Percentiles rank a stretch among this genome's conserved stretches.
Conservation (phyloP, 2,113 vertebrate genomes). For the Anoura caudifer region DNA sequence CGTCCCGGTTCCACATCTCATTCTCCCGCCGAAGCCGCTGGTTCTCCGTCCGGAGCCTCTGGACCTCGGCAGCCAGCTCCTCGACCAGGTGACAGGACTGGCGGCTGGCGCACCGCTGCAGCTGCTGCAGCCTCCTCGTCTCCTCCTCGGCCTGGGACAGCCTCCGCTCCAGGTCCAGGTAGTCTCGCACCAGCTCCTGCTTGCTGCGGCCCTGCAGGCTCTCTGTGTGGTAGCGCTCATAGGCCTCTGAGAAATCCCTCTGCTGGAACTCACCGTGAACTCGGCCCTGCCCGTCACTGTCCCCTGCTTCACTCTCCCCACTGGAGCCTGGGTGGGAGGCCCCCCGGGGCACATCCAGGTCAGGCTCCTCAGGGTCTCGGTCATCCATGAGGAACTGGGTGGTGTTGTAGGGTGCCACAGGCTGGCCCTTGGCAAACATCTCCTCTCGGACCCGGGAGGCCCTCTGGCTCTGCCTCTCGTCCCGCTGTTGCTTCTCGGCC, state of each 20-base stretch:
- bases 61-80: conserved; percentile 83
- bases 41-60: conserved; percentile 83
- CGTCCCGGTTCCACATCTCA: conserved; percentile 60
- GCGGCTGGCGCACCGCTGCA: background rate
- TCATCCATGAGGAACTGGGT: conserved; percentile 93
- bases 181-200: conserved; percentile 89
- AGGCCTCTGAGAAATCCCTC: conserved; percentile 91
- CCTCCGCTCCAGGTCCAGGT: conserved; percentile 90
- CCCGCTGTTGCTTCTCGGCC: conserved; percentile 88
- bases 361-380: conserved; percentile 89
- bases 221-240: conserved; percentile 89
- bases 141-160: conserved; percentile 90
- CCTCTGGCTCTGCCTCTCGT: conserved; percentile 87
- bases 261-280: conserved; percentile 88
- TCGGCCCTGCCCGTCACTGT: conserved; percentile 83
- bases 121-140: conserved; percentile 83
- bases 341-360: conserved; percentile 81
- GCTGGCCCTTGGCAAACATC: conserved; percentile 91
- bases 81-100: conserved; percentile 59
- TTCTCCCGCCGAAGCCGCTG: conserved; percentile 80
- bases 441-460: conserved; percentile 87
- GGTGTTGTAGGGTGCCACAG: conserved; percentile 90
- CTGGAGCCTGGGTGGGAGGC: conserved; percentile 73
- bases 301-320: conserved; percentile 79
- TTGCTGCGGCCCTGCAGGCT: conserved; percentile 91